These are phyloP conservation scores for Acipenser oxyrinchus DNA, from an alignment of 2,797 vertebrate genomes.

Conservation along the genomic window DNA sequence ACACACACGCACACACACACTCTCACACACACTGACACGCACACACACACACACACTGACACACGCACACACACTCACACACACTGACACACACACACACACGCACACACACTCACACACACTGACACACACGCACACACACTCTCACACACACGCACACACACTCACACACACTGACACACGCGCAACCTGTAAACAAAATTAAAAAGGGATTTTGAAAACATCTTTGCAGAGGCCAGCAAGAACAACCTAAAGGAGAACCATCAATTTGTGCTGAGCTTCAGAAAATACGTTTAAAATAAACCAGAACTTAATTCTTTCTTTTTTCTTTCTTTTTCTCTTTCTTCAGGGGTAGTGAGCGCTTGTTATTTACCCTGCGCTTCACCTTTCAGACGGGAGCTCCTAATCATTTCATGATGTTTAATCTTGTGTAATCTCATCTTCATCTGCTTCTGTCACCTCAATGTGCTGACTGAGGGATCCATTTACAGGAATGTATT, in stretches of 20 bases:
- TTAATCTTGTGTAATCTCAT: constrained; percentile 51
- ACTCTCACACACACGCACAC: neutral
- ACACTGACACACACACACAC: neutral
- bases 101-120: constrained; percentile 3
- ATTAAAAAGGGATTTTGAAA: too few relatives aligned
- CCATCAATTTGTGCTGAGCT: too few relatives aligned
- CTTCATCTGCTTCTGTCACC: constrained; percentile 45
- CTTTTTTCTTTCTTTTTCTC: neutral
- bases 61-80: constrained; percentile 9
- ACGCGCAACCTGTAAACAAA: too few relatives aligned
- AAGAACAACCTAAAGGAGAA: too few relatives aligned
- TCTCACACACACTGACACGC: neutral
- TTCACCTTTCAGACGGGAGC: constrained; percentile 17
- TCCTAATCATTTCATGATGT: constrained; percentile 18
- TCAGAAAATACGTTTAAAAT: too few relatives aligned
- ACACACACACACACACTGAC: neutral
- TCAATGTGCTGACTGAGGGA: constrained; percentile 47
- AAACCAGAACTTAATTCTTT: too few relatives aligned
- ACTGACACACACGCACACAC: neutral
- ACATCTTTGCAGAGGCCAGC: too few relatives aligned
- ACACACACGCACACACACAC: too few relatives aligned
- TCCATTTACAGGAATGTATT: constrained; percentile 44
- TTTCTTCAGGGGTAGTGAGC: constrained; percentile 10
- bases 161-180: too few relatives aligned
- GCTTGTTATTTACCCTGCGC: constrained; percentile 6